These are phyloP conservation scores for Leptoteleia sp. DNA, from an alignment of 1,140 invertebrate genomes.

Conservation along the genomic window DNA sequence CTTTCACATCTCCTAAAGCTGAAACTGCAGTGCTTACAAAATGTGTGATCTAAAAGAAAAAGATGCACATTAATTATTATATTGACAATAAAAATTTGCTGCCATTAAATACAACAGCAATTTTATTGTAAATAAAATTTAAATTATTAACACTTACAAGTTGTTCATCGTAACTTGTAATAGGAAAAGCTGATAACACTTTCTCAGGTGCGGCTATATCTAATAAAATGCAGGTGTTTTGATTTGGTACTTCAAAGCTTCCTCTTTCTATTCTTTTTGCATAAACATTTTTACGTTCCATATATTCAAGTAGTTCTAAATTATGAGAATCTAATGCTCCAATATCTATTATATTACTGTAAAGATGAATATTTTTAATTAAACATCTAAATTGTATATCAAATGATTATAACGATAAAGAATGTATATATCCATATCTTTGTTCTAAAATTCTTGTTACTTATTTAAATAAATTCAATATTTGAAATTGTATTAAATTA, in stretches of 20 bases:
- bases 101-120: too few relatives aligned
- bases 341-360: constrained; percentile 89
- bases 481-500: constrained; percentile 1
- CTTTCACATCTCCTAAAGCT: constrained; percentile 87
- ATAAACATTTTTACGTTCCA: constrained; percentile 88
- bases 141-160: constrained; percentile 79
- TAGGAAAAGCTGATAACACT: constrained; percentile 81
- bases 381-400: too few relatives aligned
- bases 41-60: constrained; percentile 81
- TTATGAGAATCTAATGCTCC: constrained; percentile 89
- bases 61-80: constrained; percentile 28
- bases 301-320: constrained; percentile 90
- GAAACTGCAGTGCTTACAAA: constrained; percentile 85
- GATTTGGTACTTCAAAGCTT: constrained; percentile 76
- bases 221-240: constrained; percentile 79
- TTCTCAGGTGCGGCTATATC: constrained; percentile 84
- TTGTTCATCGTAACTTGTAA: constrained; percentile 81
- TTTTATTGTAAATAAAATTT: too few relatives aligned
- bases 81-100: too few relatives aligned
- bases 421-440: too few relatives aligned
- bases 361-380: too few relatives aligned
- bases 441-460: too few relatives aligned
- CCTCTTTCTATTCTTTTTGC: constrained; percentile 83
- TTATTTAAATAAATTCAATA: too few relatives aligned
- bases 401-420: too few relatives aligned